These are phyloP conservation scores for Phorcus lineatus DNA, from an alignment of 2,888 invertebrate genomes.

Conservation along the genomic window DNA sequence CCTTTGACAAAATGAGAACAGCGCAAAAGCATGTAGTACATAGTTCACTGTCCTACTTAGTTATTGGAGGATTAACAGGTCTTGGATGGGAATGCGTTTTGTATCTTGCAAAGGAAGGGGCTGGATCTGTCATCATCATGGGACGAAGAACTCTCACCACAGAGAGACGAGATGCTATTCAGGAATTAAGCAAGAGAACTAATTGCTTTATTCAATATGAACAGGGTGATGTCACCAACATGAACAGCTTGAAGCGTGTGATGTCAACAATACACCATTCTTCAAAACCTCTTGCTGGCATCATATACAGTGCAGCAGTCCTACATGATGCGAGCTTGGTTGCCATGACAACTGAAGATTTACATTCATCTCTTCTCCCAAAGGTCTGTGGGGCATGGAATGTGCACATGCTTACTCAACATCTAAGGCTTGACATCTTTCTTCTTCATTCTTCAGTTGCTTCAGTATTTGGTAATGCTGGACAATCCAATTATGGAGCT, in stretches of 20 bases:
- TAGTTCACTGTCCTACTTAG: slow-evolving; percentile 46
- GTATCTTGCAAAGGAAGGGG: slow-evolving; percentile 48
- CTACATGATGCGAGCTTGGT: slow-evolving; percentile 42
- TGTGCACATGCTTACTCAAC: slow-evolving; percentile 51
- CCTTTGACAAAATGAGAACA: neutral
- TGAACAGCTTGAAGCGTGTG: slow-evolving; percentile 32
- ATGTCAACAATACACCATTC: slow-evolving; percentile 31
- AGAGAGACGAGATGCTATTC: slow-evolving; percentile 38
- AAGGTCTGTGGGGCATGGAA: slow-evolving; percentile 63
- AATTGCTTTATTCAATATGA: too few relatives aligned
- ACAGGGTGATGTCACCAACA: slow-evolving; percentile 49
- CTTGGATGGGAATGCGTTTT: slow-evolving; percentile 60
- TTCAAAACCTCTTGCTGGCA: slow-evolving; percentile 44
- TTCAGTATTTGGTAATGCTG: slow-evolving; percentile 56
- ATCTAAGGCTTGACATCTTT: slow-evolving; percentile 55
- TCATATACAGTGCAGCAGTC: slow-evolving; percentile 62
- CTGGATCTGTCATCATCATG: slow-evolving; percentile 49
- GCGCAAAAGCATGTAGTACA: slow-evolving; percentile 24
- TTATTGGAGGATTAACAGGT: too few relatives aligned
- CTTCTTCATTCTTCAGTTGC: slow-evolving; percentile 62
- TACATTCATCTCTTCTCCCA: slow-evolving; percentile 47
- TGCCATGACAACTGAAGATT: slow-evolving; percentile 42
- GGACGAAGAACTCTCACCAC: slow-evolving; percentile 43
- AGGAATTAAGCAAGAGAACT: slow-evolving; percentile 26
- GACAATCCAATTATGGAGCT: slow-evolving; percentile 62